phyloP scores from a whole-genome alignment of 2,888 invertebrate species.

The Heliconius sara region DNA sequence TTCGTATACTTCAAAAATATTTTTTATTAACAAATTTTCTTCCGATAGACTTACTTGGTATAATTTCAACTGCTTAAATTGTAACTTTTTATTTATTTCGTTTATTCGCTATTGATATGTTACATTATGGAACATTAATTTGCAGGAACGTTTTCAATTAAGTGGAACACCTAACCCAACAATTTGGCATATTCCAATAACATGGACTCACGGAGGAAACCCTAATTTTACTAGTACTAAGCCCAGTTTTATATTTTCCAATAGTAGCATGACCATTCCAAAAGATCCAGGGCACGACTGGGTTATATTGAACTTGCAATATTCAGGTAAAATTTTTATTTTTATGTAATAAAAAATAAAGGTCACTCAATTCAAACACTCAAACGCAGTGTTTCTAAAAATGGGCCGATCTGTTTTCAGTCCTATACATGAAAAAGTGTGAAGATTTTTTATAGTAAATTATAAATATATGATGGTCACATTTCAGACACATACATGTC shows the following conservation, averaged over 20 bases:
- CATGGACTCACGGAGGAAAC: conserved; percentile 71
- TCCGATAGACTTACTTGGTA: background rate
- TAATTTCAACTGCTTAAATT: background rate
- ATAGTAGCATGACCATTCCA: conserved; percentile 49
- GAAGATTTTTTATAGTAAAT: too few species aligned
- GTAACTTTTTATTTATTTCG: background rate
- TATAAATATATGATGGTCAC: too few species aligned
- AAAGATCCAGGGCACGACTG: conserved; percentile 71
- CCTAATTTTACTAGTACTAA: conserved; percentile 67
- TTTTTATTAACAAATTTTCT: background rate
- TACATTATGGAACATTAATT: conserved; percentile 5
- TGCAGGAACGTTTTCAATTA: conserved; percentile 69
- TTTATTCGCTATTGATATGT: background rate
- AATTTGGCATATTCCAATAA: conserved; percentile 75
- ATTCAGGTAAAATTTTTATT: conserved; percentile 64
- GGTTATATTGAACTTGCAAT: conserved; percentile 83
- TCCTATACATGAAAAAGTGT: too few species aligned
- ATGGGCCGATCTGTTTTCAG: too few species aligned
- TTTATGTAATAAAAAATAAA: background rate
- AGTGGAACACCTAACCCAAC: conserved; percentile 54
- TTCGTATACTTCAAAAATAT: too few species aligned
- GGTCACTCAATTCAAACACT: too few species aligned
- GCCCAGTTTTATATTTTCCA: conserved; percentile 63
- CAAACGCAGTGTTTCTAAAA: too few species aligned
- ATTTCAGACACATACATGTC: too few species aligned